Evolutionary conservation across 1,140 invertebrate genomes (phyloP).

Genomic region (Ceratosolen fusciceps): DNA sequence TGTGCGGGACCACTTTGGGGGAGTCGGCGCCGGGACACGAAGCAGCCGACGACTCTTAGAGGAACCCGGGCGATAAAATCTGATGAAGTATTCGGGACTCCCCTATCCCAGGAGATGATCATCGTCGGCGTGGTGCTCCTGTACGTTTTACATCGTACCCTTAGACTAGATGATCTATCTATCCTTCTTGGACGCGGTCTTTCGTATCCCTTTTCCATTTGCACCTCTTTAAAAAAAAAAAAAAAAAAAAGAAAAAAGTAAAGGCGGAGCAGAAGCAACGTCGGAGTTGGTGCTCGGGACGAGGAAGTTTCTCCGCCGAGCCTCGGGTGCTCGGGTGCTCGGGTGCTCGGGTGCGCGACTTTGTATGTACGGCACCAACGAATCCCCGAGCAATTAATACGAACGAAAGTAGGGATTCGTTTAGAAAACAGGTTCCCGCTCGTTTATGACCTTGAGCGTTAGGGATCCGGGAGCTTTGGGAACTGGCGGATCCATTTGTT

Average conservation of each 20-base stretch:
- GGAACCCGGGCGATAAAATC: background rate
- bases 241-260: too few species aligned
- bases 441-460: conserved; percentile 29
- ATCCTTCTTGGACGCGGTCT: background rate
- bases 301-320: background rate
- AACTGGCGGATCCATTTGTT: background rate
- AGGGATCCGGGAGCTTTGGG: conserved; percentile 13
- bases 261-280: too few species aligned
- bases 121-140: background rate
- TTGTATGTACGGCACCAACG: background rate
- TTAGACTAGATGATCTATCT: too few species aligned
- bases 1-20: background rate
- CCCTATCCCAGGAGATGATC: too few species aligned
- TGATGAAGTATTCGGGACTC: background rate
- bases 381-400: background rate
- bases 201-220: background rate
- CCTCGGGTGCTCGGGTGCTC: background rate
- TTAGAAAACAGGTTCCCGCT: conserved; percentile 17
- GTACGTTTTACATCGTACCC: background rate
- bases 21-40: too few species aligned
- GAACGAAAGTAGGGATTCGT: background rate
- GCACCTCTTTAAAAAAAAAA: background rate
- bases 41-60: background rate
- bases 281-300: too few species aligned
- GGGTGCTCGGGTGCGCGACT: background rate